Evolutionary conservation across 2,113 vertebrate genomes (phyloP).

Genomic region (Misgurnus anguillicaudatus): DNA sequence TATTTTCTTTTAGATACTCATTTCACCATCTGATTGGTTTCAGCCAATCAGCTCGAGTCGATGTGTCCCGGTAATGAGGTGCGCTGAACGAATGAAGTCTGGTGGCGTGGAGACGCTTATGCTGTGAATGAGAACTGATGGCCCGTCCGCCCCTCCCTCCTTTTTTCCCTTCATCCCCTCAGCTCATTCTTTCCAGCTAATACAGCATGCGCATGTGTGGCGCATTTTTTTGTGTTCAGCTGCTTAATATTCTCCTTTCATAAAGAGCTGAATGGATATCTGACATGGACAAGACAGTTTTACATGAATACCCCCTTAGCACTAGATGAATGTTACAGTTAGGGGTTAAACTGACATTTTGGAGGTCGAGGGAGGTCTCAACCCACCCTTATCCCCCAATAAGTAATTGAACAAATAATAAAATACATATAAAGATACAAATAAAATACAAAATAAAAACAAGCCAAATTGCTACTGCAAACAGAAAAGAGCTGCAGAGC

Average conservation of each 20-base stretch:
- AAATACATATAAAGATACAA: too few relatives aligned
- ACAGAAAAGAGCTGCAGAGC: too few relatives aligned
- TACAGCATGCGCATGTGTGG: background rate
- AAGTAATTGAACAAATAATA: too few relatives aligned
- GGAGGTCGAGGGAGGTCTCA: too few relatives aligned
- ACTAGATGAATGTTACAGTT: background rate
- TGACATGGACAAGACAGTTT: background rate
- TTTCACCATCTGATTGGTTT: conserved; percentile 74
- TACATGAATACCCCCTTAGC: background rate
- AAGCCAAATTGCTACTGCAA: too few relatives aligned
- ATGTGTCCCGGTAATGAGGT: conserved; percentile 72
- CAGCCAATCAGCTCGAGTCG: conserved; percentile 72
- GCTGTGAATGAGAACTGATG: conserved; percentile 20
- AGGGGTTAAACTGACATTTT: too few relatives aligned
- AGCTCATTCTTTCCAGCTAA: conserved; percentile 2
- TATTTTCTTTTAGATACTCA: conserved; percentile 55
- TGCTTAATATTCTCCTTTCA: conserved; percentile 19
- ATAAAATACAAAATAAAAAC: too few relatives aligned
- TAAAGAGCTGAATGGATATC: conserved; percentile 11
- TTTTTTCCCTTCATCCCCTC: background rate
- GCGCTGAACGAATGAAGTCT: conserved; percentile 38
- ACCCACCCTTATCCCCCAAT: too few relatives aligned
- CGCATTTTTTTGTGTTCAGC: conserved; percentile 30
- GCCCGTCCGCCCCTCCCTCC: background rate
- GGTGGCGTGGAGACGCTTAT: background rate